Percentiles rank a stretch among this genome's conserved stretches.
These are phyloP conservation scores for Acrossocheilus fasciatus DNA, from an alignment of 2,797 vertebrate genomes.

Conservation along the genomic window DNA sequence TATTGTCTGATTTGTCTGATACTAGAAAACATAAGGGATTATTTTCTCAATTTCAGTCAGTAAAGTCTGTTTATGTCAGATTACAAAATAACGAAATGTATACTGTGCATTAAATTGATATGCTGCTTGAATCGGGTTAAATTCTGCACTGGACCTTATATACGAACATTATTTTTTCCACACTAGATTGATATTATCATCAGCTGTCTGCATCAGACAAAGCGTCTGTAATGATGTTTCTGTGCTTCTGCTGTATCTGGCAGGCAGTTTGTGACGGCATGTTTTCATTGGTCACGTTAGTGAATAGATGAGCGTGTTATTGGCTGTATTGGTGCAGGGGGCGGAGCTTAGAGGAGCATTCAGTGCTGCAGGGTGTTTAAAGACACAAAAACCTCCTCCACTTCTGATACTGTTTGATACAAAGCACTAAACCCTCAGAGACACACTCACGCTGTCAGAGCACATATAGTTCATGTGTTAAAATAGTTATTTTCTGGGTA, in stretches of 20 bases:
- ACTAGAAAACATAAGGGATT: not conserved
- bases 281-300: not conserved
- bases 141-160: not conserved
- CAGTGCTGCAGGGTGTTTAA: not conserved
- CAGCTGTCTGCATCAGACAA: not conserved
- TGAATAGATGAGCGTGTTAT: not conserved
- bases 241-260: not conserved
- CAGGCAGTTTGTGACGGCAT: not conserved
- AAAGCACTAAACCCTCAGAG: not conserved
- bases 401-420: not conserved
- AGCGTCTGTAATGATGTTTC: not conserved
- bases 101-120: not conserved
- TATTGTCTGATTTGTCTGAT: not conserved
- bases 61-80: not conserved
- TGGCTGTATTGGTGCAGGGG: not conserved
- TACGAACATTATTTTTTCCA: not conserved
- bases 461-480: not conserved
- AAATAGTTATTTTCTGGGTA: not conserved
- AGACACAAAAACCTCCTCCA: not conserved
- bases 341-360: conserved; percentile 7
- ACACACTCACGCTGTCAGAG: not conserved
- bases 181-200: not conserved
- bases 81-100: not conserved
- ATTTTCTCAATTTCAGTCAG: not conserved
- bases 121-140: not conserved